Evolutionary conservation across 2,113 vertebrate genomes (phyloP).

Genomic region (Martes martes): DNA sequence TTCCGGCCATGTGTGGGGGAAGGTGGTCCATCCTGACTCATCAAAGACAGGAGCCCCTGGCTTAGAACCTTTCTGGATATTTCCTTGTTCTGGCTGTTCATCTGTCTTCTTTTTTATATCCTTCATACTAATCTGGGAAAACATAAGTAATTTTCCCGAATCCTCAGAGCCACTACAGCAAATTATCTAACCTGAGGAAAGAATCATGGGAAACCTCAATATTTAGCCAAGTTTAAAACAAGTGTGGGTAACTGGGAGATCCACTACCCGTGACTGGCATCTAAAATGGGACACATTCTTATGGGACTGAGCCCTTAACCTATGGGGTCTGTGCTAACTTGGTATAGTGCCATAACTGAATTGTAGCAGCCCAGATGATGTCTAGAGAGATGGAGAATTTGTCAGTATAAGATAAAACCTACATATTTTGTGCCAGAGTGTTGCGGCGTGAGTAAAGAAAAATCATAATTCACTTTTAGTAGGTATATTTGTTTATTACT

Average conservation of each 20-base stretch:
- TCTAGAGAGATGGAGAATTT: background rate
- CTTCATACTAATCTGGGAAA: background rate
- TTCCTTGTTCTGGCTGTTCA: background rate
- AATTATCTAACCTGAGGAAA: background rate
- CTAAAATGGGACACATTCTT: background rate
- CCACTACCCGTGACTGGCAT: background rate
- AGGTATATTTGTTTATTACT: background rate
- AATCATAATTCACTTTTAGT: background rate
- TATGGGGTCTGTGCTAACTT: background rate
- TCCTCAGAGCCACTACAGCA: background rate
- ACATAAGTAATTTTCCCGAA: background rate
- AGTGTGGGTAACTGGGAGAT: background rate
- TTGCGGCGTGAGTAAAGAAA: background rate
- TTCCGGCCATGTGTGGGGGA: rapidly evolving
- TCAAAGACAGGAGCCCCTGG: background rate
- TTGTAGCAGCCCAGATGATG: background rate
- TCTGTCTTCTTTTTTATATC: background rate
- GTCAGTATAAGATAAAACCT: background rate
- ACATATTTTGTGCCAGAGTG: background rate
- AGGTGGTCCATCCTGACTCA: too few relatives aligned
- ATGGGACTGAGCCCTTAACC: background rate
- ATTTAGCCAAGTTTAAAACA: background rate
- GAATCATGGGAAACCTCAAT: background rate
- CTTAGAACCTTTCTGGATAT: background rate
- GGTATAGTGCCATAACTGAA: too few relatives aligned